phyloP scores from a whole-genome alignment of 2,113 vertebrate species.

The Gnathonemus longibarbis region DNA sequence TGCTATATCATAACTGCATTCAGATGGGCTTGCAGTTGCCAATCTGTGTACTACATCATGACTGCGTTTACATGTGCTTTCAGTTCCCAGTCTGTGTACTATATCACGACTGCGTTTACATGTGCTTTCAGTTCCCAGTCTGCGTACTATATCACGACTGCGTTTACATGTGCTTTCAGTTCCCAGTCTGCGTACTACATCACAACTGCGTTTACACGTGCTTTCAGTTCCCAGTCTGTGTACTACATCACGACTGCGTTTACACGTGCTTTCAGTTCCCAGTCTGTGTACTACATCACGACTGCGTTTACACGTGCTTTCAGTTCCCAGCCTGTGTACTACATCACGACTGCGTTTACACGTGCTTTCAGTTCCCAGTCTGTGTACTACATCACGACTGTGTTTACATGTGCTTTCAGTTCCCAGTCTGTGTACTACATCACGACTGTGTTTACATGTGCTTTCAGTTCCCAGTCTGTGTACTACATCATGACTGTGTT shows the following conservation, averaged over 20 bases:
- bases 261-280: no score
- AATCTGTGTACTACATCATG: not conserved
- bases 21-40: not conserved
- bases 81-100: not conserved
- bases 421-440: not conserved
- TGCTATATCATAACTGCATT: not conserved
- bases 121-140: not conserved
- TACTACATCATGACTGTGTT: not conserved
- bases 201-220: not conserved
- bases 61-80: not conserved
- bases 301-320: not conserved
- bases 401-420: no score
- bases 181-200: not conserved
- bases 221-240: constrained; percentile 64
- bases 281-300: no score
- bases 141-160: not conserved
- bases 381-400: not conserved
- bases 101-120: not conserved
- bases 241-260: not conserved
- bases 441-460: not conserved
- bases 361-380: not conserved
- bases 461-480: not conserved
- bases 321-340: not conserved
- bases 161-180: no score
- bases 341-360: not conserved